A percentile compares a stretch with the other conserved stretches of the same genome.
phyloP scores from a whole-genome alignment of 2,113 vertebrate genomes.

The Oryzias curvinotus region DNA sequence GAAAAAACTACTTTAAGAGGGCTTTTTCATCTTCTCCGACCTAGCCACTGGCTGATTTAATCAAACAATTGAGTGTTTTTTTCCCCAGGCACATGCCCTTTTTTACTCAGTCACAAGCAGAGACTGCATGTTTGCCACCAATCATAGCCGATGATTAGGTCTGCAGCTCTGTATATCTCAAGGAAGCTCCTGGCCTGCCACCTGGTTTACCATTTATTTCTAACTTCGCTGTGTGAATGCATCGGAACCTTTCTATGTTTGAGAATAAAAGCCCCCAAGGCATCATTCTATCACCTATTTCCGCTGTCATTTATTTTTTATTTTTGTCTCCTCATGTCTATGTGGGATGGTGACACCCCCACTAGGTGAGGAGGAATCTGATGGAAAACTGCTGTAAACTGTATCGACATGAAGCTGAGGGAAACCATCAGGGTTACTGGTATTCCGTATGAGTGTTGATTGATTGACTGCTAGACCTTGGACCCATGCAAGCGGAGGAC shows the following conservation, averaged over 20 bases:
- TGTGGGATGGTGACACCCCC: conserved; percentile 17
- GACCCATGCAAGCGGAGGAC: conserved; percentile 39
- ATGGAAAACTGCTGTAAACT: conserved; percentile 63
- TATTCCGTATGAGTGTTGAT: conserved; percentile 49
- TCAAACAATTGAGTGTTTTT: conserved; percentile 22
- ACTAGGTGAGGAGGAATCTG: conserved; percentile 15
- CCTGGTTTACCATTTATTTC: conserved; percentile 51
- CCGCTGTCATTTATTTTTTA: conserved; percentile 48
- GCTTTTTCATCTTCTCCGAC: conserved; percentile 39
- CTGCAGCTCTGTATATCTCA: conserved; percentile 25
- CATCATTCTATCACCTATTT: conserved; percentile 49
- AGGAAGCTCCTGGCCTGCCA: conserved; percentile 43
- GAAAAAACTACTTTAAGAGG: too few relatives aligned
- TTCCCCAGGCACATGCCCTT: conserved; percentile 18
- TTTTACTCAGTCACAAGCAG: conserved; percentile 24
- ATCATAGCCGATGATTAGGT: conserved; percentile 54
- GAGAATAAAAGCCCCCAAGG: conserved; percentile 34
- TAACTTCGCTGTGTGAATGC: conserved; percentile 52
- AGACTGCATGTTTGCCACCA: conserved; percentile 15
- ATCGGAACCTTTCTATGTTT: conserved; percentile 44
- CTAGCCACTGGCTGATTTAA: conserved; percentile 29
- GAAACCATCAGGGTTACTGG: conserved; percentile 38
- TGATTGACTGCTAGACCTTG: conserved; percentile 55
- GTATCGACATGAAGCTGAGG: conserved; percentile 54
- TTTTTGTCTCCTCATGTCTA: conserved; percentile 47